phyloP scores from a whole-genome alignment of 2,113 vertebrate species.

The Pica pica region DNA sequence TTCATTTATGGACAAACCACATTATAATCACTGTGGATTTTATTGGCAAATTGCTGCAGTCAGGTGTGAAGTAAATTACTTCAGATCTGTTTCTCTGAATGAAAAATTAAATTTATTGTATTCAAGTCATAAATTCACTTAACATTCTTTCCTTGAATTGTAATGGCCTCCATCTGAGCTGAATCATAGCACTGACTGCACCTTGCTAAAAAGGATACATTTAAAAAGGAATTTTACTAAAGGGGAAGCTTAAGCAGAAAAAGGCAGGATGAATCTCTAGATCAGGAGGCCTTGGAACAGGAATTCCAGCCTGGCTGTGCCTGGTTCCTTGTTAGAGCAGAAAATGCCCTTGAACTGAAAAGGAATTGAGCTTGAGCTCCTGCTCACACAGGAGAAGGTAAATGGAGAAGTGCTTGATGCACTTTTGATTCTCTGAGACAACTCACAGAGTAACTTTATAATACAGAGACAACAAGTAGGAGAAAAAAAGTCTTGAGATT shows the following conservation, averaged over 20 bases:
- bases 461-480: background rate
- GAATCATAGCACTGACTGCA: background rate
- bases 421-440: background rate
- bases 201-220: background rate
- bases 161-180: background rate
- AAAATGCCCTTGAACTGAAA: background rate
- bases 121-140: background rate
- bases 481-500: background rate
- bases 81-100: background rate
- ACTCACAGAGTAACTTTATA: background rate
- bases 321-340: background rate
- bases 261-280: background rate
- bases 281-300: background rate
- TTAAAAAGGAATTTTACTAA: background rate
- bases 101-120: background rate
- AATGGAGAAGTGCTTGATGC: background rate
- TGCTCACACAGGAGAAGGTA: background rate
- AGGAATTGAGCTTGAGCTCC: background rate
- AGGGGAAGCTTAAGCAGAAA: background rate
- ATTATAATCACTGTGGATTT: background rate
- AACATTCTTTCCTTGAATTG: background rate
- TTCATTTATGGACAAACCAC: background rate
- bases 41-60: background rate
- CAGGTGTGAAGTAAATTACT: background rate
- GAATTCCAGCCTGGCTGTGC: background rate